These are phyloP conservation scores for Oostethus manadensis DNA, from an alignment of 2,113 vertebrate species.

Conservation along the genomic window DNA sequence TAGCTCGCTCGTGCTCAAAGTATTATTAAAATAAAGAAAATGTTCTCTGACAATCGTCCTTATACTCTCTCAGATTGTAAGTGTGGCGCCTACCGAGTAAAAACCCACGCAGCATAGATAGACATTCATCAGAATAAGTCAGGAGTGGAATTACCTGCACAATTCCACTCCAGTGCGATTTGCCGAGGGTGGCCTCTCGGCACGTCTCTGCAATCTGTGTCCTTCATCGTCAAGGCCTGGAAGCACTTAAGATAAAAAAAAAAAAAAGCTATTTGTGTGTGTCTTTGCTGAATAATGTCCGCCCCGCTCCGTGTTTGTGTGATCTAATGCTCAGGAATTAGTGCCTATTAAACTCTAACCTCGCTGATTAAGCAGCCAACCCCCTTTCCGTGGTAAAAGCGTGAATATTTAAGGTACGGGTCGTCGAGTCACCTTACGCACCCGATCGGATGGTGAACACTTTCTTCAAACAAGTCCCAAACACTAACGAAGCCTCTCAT, in stretches of 20 bases:
- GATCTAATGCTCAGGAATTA: conserved; percentile 55
- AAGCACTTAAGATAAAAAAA: conserved; percentile 25
- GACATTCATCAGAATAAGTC: not conserved
- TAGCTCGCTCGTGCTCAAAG: not conserved
- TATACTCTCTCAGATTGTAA: no score
- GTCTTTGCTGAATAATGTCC: conserved; percentile 15
- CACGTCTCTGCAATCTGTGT: conserved; percentile 7
- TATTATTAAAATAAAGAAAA: no score
- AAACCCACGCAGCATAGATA: no score
- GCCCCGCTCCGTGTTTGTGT: conserved; percentile 39
- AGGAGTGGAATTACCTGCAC: conserved; percentile 4
- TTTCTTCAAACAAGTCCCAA: no score
- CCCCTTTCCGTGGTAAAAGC: conserved; percentile 11
- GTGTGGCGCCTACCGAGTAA: no score
- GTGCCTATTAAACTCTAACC: conserved; percentile 61
- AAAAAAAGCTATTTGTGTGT: conserved; percentile 30
- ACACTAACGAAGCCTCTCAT: no score
- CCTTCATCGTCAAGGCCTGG: conserved; percentile 18
- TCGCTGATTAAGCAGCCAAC: conserved; percentile 45
- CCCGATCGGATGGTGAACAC: no score
- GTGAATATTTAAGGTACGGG: not conserved
- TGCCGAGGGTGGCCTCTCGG: not conserved
- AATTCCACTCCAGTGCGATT: conserved; percentile 4
- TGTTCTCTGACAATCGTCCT: not conserved
- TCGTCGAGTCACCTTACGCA: not conserved